These are phyloP conservation scores for Tenthredo amoena DNA, from an alignment of 2,888 invertebrate genomes.

Conservation along the genomic window DNA sequence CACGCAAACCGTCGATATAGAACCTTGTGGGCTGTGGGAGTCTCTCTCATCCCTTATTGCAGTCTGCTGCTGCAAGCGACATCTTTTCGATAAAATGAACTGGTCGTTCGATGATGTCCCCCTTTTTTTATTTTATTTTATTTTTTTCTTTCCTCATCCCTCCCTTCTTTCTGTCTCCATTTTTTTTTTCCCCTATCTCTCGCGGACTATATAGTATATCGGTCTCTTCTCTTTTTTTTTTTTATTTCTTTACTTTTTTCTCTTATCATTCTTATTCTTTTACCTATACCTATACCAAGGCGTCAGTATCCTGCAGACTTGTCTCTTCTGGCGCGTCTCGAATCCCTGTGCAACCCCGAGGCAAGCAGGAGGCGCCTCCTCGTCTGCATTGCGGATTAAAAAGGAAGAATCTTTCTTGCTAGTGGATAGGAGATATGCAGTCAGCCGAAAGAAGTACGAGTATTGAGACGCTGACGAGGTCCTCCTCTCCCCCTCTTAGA, in stretches of 20 bases:
- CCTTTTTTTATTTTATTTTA: no score
- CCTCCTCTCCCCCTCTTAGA: constrained; percentile 28
- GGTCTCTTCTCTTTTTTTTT: not conserved
- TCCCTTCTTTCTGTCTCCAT: not conserved
- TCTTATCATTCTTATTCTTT: not conserved
- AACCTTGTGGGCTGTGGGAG: not conserved
- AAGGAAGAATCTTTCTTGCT: constrained; percentile 43
- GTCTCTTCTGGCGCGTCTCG: constrained; percentile 74
- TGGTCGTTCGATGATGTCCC: not conserved
- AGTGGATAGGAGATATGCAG: constrained; percentile 12
- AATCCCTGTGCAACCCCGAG: constrained; percentile 52
- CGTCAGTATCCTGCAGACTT: constrained; percentile 51
- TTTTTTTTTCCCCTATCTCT: not conserved
- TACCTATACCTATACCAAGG: not conserved
- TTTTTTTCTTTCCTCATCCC: not conserved
- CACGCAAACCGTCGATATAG: constrained; percentile 41
- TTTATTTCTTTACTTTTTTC: not conserved
- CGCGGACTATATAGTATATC: not conserved
- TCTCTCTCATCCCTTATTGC: not conserved
- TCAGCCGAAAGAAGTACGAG: constrained; percentile 46
- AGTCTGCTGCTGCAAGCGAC: not conserved
- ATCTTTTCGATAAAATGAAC: constrained; percentile 10
- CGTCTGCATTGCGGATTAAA: constrained; percentile 50
- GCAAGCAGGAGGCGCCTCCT: constrained; percentile 42
- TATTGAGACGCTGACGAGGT: constrained; percentile 52